Evolutionary conservation across 2,888 invertebrate species (phyloP).

Genomic region (Calameuta pallipes): DNA sequence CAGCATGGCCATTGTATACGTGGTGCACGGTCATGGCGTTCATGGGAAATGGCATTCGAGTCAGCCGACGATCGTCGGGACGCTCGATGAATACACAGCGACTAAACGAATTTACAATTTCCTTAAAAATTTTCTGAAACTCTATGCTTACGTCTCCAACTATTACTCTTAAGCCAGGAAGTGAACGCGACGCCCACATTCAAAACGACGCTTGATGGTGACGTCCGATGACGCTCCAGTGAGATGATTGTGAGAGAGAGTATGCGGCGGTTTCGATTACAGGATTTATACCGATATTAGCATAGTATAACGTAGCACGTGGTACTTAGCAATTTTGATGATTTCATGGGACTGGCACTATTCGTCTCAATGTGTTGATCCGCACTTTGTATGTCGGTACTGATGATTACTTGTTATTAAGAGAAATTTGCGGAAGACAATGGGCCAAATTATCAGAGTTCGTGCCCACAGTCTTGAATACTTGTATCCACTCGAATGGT

Average conservation of each 20-base stretch:
- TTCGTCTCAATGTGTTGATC: constrained; percentile 2
- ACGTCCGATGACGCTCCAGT: neutral
- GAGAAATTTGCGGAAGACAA: constrained; percentile 3
- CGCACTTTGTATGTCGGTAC: neutral
- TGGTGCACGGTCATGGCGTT: constrained; percentile 12
- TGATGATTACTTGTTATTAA: neutral
- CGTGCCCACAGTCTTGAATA: neutral
- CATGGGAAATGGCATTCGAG: constrained; percentile 23
- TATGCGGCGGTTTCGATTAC: neutral
- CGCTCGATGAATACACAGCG: constrained; percentile 21
- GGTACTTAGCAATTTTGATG: constrained; percentile 29
- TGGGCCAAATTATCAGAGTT: neutral
- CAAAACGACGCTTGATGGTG: neutral
- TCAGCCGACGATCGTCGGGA: constrained; percentile 9
- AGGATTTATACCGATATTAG: neutral
- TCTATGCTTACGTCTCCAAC: neutral
- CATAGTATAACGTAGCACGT: neutral
- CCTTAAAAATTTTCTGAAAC: neutral
- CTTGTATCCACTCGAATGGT: neutral
- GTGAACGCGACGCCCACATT: neutral
- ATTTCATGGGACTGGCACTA: constrained; percentile 18
- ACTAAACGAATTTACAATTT: constrained; percentile 19
- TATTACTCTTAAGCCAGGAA: neutral
- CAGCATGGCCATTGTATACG: constrained; percentile 10
- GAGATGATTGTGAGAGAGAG: neutral